These are phyloP conservation scores for Plutella xylostella DNA, from an alignment of 2,888 invertebrate species.

Conservation along the genomic window DNA sequence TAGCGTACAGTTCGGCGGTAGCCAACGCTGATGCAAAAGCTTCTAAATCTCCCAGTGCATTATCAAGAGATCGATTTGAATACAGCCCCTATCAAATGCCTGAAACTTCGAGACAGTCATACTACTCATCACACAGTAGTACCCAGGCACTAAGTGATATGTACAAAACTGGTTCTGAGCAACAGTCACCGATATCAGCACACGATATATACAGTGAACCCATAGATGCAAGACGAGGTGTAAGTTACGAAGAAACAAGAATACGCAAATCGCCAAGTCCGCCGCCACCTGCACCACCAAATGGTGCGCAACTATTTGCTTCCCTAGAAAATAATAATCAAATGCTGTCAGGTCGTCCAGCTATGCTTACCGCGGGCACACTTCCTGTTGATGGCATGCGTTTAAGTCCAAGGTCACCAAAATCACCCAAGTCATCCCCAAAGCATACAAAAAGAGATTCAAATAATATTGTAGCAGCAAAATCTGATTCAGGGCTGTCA, in stretches of 20 bases:
- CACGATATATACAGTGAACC: slow-evolving; percentile 74
- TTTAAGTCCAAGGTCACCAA: slow-evolving; percentile 77
- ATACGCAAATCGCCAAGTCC: slow-evolving; percentile 74
- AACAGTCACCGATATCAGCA: slow-evolving; percentile 71
- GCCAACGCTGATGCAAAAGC: slow-evolving; percentile 72
- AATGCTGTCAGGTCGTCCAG: slow-evolving; percentile 29
- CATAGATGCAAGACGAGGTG: slow-evolving; percentile 47
- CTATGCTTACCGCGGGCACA: slow-evolving; percentile 41
- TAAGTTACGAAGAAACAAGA: slow-evolving; percentile 62
- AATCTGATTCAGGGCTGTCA: slow-evolving; percentile 88
- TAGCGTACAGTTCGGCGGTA: slow-evolving; percentile 76
- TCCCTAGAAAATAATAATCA: slow-evolving; percentile 47
- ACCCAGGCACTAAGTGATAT: slow-evolving; percentile 60
- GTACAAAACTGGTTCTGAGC: slow-evolving; percentile 62
- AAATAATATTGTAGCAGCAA: slow-evolving; percentile 76
- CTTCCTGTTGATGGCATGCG: slow-evolving; percentile 59
- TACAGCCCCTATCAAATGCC: slow-evolving; percentile 64
- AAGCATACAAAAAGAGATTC: slow-evolving; percentile 74
- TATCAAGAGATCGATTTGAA: slow-evolving; percentile 70
- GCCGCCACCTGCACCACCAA: slow-evolving; percentile 85
- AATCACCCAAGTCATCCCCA: slow-evolving; percentile 79
- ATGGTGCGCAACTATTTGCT: slow-evolving; percentile 66
- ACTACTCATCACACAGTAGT: slow-evolving; percentile 46
- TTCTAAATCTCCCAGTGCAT: slow-evolving; percentile 59
- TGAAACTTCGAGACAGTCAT: slow-evolving; percentile 44